Evolutionary conservation across 53 echinoderm and acorn worm species (phyloP), one percentile per base, ranked within the genome.

Genomic region (Zoroaster sp.): DNA sequence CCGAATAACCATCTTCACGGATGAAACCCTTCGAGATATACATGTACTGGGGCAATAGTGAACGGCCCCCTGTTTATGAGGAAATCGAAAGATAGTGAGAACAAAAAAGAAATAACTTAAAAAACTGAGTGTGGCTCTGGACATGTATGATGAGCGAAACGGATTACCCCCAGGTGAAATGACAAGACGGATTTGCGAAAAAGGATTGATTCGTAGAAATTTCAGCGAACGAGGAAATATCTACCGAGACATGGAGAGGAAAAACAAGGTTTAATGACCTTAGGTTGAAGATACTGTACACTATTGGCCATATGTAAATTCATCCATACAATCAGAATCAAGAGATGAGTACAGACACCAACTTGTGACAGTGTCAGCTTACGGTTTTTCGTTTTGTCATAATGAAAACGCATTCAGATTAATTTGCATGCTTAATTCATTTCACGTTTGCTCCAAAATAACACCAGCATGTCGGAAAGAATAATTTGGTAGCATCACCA

Each of bases 151-250:
- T n/a, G n/a, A n/a, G n/a, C n/a, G n/a, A n/a, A n/a, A n/a, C n/a
- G n/a, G n/a, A 28, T 59, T 25, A 21, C 63, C 63, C 28, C 23
- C 63, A 59, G 63, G 63, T 59, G 63, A 59, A 59, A 21, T 59
- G 63, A 59, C 63, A 59, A 28, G 23, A 25, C 8, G 28, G 63
- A 59, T 59, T 28, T n/a, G 5, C 17, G 15, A 47, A 17, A 28
- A 81, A 42, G 40, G 81, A 81, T 81, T 81, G 81, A 81, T 81
- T 81, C 43, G 66, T 2, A 43, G 81, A 81, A 66, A 66, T 67
- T 67, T 40, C 42, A 14, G 38, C 5, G 41, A 40, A 40, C 40
- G 38, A 36, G 76, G 4, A 30, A 76, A 28, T 43, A 31, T 15
- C 76, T 23, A 11, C 25, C 23, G 28, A 45, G 49, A 47, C 23